A percentile compares a stretch with the other conserved stretches of the same genome.
phyloP scores from a whole-genome alignment of 2,888 invertebrate species.

The Liposcelis brunnea region DNA sequence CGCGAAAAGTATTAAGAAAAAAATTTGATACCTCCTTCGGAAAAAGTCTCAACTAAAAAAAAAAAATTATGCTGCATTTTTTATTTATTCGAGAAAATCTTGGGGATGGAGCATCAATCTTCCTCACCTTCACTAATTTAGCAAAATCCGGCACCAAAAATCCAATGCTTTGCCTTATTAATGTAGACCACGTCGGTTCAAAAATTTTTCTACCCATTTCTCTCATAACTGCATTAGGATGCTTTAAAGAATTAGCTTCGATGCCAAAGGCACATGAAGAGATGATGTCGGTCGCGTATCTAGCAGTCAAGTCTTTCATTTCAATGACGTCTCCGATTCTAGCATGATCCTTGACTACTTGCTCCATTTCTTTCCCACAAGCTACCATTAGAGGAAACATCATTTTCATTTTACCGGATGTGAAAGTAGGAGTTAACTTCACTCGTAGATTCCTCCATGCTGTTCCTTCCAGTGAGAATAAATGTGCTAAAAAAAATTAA shows the following conservation, averaged over 20 bases:
- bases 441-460: constrained; percentile 22
- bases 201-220: constrained; percentile 14
- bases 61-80: no score
- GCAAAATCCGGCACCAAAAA: neutral
- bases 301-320: constrained; percentile 12
- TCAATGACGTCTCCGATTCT: neutral
- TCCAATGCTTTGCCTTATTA: neutral
- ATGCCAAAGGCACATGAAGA: constrained; percentile 19
- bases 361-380: neutral
- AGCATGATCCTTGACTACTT: neutral
- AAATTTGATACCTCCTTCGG: constrained; percentile 17
- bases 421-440: constrained; percentile 21
- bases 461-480: constrained; percentile 15
- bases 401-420: constrained; percentile 21
- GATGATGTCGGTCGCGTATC: constrained; percentile 19
- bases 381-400: constrained; percentile 12
- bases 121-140: neutral
- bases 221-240: constrained; percentile 14
- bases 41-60: no score
- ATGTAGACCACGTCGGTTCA: constrained; percentile 12
- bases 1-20: constrained; percentile 25
- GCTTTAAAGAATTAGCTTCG: constrained; percentile 16
- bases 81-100: no score
- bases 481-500: neutral
- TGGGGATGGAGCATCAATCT: no score